phyloP scores from a whole-genome alignment of 2,113 vertebrate species.

The Butastur rufipennis region DNA sequence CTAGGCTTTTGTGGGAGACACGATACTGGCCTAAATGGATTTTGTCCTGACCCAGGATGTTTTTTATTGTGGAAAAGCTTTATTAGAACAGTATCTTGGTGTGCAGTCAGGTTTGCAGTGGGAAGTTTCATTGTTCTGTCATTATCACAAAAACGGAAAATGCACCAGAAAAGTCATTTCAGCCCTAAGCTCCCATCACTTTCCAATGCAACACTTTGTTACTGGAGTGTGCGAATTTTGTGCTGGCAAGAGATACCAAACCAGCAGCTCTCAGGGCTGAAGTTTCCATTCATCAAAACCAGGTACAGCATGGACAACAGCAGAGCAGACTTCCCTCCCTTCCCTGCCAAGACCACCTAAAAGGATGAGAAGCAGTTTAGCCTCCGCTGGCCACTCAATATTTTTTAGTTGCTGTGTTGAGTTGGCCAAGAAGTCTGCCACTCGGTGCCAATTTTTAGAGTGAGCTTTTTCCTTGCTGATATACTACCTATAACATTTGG shows the following conservation, averaged over 20 bases:
- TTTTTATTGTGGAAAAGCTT: neutral
- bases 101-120: neutral
- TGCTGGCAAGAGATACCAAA: neutral
- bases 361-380: neutral
- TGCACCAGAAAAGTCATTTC: fast-evolving
- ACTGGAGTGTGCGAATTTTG: neutral
- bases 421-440: neutral
- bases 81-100: neutral
- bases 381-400: fast-evolving
- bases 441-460: neutral
- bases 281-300: neutral
- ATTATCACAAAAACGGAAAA: too few species aligned
- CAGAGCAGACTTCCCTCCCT: neutral
- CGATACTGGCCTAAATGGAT: neutral
- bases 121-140: neutral
- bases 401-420: neutral
- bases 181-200: neutral
- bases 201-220: neutral
- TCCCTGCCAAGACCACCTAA: neutral
- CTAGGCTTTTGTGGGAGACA: neutral
- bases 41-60: neutral
- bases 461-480: neutral
- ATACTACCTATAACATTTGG: fast-evolving
- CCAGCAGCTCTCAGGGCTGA: neutral
- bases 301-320: neutral